A percentile compares a stretch with the other conserved stretches of the same genome.
Conservation (phyloP, 2,888 invertebrate genomes). For the Ceriagrion tenellum region DNA sequence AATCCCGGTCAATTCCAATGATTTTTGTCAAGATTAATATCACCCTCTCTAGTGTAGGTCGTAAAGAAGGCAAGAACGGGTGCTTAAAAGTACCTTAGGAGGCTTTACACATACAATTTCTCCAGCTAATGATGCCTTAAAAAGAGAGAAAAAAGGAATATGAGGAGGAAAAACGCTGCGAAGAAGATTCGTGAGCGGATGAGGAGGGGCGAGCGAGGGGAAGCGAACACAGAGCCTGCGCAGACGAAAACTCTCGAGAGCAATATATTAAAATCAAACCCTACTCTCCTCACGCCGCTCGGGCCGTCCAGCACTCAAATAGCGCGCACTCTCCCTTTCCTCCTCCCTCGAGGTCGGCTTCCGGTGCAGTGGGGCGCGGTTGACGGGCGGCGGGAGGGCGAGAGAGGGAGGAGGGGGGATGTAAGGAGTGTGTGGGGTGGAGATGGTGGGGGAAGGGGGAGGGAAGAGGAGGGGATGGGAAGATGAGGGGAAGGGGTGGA, state of each 20-base stretch:
- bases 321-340: not conserved
- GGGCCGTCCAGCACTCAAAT: not conserved
- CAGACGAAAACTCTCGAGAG: not conserved
- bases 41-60: too few relatives aligned
- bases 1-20: too few relatives aligned
- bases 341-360: not conserved
- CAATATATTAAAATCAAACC: too few relatives aligned
- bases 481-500: not conserved
- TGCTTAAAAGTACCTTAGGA: too few relatives aligned
- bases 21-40: too few relatives aligned
- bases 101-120: too few relatives aligned
- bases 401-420: not conserved
- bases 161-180: not conserved
- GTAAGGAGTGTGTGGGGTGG: not conserved
- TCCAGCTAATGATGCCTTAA: not conserved
- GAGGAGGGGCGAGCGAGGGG: not conserved
- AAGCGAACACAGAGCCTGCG: too few relatives aligned
- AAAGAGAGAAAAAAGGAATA: not conserved
- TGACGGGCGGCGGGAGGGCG: not conserved
- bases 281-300: not conserved
- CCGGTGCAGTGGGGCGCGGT: slow-evolving; percentile 43
- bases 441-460: not conserved
- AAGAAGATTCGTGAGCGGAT: not conserved
- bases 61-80: too few relatives aligned
- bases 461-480: not conserved